These are phyloP conservation scores for Euproctis similis DNA, from an alignment of 2,888 invertebrate genomes.

Conservation along the genomic window DNA sequence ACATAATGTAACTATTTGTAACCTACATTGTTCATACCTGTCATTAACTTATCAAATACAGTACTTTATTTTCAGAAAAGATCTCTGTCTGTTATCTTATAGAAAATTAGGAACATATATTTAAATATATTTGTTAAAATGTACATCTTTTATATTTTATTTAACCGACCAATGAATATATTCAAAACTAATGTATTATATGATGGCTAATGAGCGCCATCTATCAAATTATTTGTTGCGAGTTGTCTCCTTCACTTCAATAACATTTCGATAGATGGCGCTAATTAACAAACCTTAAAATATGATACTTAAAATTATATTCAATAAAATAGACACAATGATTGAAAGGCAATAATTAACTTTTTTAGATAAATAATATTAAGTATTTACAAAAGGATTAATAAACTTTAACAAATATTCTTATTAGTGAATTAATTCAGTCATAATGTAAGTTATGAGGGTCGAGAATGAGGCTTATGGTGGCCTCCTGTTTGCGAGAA, in stretches of 20 bases:
- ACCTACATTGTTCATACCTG: too few relatives aligned
- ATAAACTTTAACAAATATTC: slow-evolving; percentile 13
- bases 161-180: slow-evolving; percentile 22
- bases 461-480: slow-evolving; percentile 13
- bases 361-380: slow-evolving; percentile 13
- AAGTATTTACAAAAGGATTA: too few relatives aligned
- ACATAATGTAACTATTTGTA: too few relatives aligned
- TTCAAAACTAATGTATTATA: slow-evolving; percentile 11
- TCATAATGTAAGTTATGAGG: slow-evolving; percentile 16
- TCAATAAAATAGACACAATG: slow-evolving; percentile 13
- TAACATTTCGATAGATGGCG: too few relatives aligned
- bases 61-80: slow-evolving; percentile 26
- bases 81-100: slow-evolving; percentile 23
- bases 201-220: slow-evolving; percentile 2
- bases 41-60: slow-evolving; percentile 19
- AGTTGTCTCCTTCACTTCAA: too few relatives aligned
- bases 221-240: too few relatives aligned
- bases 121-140: slow-evolving; percentile 14
- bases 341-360: slow-evolving; percentile 18
- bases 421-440: slow-evolving; percentile 15
- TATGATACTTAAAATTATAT: too few relatives aligned
- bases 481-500: slow-evolving; percentile 22
- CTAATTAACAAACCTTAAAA: too few relatives aligned
- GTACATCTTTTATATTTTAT: slow-evolving; percentile 15
- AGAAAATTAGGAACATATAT: slow-evolving; percentile 14